phyloP scores from a whole-genome alignment of 1,140 invertebrate species.

The Trialeurodes vaporariorum region DNA sequence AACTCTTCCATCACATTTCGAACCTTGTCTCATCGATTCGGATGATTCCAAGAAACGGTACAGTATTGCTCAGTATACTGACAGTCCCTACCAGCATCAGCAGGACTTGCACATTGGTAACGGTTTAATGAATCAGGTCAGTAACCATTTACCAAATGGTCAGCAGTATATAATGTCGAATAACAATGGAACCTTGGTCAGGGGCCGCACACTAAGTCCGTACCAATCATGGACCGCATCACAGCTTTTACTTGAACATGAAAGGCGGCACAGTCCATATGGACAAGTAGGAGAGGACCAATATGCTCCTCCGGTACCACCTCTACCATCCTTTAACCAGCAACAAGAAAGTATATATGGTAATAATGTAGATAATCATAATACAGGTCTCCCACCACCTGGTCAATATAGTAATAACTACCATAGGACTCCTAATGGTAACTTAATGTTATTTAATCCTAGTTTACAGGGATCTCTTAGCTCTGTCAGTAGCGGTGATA shows the following conservation, averaged over 20 bases:
- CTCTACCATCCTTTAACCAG: constrained; percentile 24
- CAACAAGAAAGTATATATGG: constrained; percentile 36
- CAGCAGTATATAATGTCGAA: constrained; percentile 9
- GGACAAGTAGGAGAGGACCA: constrained; percentile 25
- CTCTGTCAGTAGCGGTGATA: constrained; percentile 42
- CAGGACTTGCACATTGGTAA: constrained; percentile 23
- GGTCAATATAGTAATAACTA: constrained; percentile 33
- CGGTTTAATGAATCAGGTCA: constrained; percentile 23
- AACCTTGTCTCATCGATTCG: constrained; percentile 24
- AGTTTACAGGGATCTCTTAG: constrained; percentile 42
- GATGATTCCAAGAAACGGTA: constrained; percentile 37
- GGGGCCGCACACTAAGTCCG: constrained; percentile 38
- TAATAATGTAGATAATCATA: constrained; percentile 25
- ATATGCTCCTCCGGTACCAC: constrained; percentile 25
- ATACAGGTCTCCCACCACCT: constrained; percentile 24
- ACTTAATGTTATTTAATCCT: constrained; percentile 37
- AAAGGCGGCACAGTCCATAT: constrained; percentile 40
- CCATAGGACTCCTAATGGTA: constrained; percentile 28
- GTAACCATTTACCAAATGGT: constrained; percentile 21
- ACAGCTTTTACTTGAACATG: constrained; percentile 45
- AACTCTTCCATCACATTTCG: constrained; percentile 28
- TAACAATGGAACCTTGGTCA: constrained; percentile 31
- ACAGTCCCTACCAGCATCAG: constrained; percentile 14
- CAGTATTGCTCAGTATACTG: constrained; percentile 34
- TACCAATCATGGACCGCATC: constrained; percentile 46